phyloP scores from a whole-genome alignment of 2,113 vertebrate species.

The Neogobius melanostomus region DNA sequence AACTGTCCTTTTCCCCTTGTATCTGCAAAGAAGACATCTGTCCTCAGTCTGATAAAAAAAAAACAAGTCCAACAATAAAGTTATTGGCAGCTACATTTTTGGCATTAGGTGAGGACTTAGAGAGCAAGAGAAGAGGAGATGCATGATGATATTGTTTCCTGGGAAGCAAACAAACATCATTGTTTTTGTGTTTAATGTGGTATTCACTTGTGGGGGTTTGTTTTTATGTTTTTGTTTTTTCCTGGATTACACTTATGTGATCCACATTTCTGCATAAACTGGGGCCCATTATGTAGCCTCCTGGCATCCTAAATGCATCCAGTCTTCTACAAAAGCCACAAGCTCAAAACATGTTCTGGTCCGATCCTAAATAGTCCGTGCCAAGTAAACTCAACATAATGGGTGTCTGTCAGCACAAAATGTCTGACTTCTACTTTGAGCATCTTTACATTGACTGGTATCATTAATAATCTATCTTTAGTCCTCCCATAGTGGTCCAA shows the following conservation, averaged over 20 bases:
- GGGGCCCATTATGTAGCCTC: not conserved
- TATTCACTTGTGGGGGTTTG: not conserved
- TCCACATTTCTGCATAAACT: not conserved
- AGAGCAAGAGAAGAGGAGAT: no score
- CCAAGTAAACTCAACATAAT: not conserved
- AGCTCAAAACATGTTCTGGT: constrained; percentile 1
- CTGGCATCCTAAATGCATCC: not conserved
- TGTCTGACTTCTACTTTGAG: not conserved
- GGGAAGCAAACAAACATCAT: not conserved
- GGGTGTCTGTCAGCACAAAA: not conserved
- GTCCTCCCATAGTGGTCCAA: not conserved
- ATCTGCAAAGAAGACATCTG: no score
- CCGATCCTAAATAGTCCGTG: not conserved
- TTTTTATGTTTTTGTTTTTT: not conserved
- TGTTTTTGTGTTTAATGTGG: not conserved
- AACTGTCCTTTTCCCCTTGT: no score
- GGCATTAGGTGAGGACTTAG: no score
- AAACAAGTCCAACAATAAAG: no score
- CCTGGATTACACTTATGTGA: not conserved
- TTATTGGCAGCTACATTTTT: no score
- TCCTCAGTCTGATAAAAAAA: no score
- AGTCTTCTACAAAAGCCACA: constrained; percentile 3
- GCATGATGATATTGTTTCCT: not conserved
- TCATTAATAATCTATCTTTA: constrained; percentile 12
- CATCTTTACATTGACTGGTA: not conserved